Conservation (phyloP, 2,797 vertebrate genomes). For the Sebastiscus albofasciatus region DNA sequence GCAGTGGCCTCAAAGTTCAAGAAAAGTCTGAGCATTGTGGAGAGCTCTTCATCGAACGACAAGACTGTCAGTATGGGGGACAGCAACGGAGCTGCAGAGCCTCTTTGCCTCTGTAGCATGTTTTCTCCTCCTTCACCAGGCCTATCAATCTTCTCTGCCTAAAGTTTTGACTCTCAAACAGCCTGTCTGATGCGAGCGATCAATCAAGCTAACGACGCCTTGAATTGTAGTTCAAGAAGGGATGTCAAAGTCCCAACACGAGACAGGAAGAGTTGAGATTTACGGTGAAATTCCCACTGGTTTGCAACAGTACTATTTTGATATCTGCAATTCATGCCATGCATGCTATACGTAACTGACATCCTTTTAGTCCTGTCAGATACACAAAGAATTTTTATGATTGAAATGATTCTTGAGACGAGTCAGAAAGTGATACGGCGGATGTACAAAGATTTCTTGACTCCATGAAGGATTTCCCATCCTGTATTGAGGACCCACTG, state of each 20-base stretch:
- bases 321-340: neutral
- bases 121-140: conserved; percentile 1
- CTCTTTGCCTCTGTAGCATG: neutral
- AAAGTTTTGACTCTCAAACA: conserved; percentile 50
- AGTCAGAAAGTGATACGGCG: neutral
- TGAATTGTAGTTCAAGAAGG: conserved; percentile 46
- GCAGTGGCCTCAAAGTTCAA: conserved; percentile 16
- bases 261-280: conserved; percentile 6
- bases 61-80: conserved; percentile 29
- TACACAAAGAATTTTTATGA: neutral
- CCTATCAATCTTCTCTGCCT: conserved; percentile 54
- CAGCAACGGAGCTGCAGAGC: conserved; percentile 4
- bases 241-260: conserved; percentile 26
- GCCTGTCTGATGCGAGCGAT: conserved; percentile 43
- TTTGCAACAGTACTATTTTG: conserved; percentile 1
- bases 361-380: neutral
- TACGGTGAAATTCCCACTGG: neutral
- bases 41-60: conserved; percentile 13
- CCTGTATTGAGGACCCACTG: neutral
- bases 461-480: neutral
- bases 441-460: neutral
- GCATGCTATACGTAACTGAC: neutral
- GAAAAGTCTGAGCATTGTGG: neutral
- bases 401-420: neutral
- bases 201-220: conserved; percentile 61